phyloP scores from a whole-genome alignment of 2,797 vertebrate genomes.

The Buceros bicornis region DNA sequence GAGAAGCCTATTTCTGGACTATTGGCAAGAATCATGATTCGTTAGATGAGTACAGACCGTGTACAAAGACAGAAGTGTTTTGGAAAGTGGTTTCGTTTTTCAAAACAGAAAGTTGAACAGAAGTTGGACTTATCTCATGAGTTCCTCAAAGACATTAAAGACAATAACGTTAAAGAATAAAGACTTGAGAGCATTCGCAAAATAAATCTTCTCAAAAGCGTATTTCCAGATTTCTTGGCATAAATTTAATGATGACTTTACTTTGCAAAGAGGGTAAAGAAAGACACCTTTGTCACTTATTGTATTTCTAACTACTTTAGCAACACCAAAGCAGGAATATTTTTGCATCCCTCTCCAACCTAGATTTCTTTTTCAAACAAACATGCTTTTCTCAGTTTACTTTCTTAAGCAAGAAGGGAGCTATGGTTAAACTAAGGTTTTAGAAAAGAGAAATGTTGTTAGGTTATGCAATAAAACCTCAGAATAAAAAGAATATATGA shows the following conservation, averaged over 20 bases:
- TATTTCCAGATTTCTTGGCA: background rate
- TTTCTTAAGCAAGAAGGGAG: background rate
- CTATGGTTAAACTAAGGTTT: background rate
- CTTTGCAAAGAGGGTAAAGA: background rate
- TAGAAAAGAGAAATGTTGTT: background rate
- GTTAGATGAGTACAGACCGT: background rate
- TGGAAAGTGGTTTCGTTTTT: background rate
- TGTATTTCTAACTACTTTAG: background rate
- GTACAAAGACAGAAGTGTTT: background rate
- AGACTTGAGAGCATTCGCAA: background rate
- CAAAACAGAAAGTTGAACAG: background rate
- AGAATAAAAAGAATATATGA: no score
- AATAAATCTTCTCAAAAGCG: background rate
- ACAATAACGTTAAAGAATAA: background rate
- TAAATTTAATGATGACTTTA: background rate
- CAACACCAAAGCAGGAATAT: background rate
- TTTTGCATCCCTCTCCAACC: background rate
- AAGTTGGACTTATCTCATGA: background rate
- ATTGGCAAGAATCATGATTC: background rate
- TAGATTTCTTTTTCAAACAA: background rate
- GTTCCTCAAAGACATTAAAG: background rate
- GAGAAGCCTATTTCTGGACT: constrained; percentile 29
- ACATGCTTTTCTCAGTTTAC: background rate
- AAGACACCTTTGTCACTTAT: background rate
- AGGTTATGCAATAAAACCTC: background rate